phyloP scores from a whole-genome alignment of 2,113 vertebrate species.

The Callaeas wilsoni region DNA sequence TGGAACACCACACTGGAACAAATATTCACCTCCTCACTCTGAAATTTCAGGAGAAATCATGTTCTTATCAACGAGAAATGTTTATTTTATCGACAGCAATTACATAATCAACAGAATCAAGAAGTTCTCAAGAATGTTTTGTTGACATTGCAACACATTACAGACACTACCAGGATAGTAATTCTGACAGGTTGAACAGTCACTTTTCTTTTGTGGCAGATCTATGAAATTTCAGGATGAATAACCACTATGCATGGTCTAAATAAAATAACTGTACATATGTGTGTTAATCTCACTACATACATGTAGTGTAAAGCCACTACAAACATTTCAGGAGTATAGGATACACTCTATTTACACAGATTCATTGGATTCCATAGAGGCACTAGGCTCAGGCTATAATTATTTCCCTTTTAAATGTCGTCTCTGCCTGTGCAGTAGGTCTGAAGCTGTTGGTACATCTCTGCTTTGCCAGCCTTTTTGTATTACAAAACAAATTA shows the following conservation, averaged over 20 bases:
- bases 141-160: neutral
- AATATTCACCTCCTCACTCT: neutral
- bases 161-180: neutral
- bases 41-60: neutral
- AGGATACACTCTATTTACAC: neutral
- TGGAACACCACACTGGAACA: neutral
- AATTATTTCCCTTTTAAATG: neutral
- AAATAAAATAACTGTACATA: neutral
- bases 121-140: neutral
- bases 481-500: neutral
- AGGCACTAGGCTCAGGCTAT: neutral
- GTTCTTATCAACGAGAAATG: neutral
- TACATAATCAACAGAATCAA: neutral
- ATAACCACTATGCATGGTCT: fast-evolving
- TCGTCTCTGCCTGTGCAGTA: neutral
- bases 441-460: neutral
- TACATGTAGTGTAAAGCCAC: neutral
- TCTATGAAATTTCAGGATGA: neutral
- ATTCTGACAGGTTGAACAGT: neutral
- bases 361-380: neutral
- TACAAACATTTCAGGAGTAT: neutral
- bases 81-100: neutral
- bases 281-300: neutral
- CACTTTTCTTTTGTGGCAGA: neutral
- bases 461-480: neutral